Evolutionary conservation across 2,797 vertebrate genomes (phyloP), one percentile per base, ranked within the genome.

Genomic region (Somateria mollissima): DNA sequence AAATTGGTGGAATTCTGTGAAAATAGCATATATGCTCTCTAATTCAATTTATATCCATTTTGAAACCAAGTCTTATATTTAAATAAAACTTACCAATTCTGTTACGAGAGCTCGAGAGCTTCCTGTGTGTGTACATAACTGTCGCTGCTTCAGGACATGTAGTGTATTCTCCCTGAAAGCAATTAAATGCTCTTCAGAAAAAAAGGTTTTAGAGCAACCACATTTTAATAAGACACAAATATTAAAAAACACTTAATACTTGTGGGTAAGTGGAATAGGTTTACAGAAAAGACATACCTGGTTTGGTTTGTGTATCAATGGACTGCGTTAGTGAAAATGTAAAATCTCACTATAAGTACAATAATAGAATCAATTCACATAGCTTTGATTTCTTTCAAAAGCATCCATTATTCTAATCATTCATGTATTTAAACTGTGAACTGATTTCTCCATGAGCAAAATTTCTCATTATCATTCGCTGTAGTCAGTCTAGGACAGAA

Each of bases 81-180:
- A 77, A 74, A 53, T 70, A 89, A 84, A 39, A 97, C 97, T 96
- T 96, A 99, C 99, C 98, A 99, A 96, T 92, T 99, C 99, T 66
- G 99, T 99, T 80, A 99, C 99, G 57, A 99, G 98, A 39, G 99
- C 98, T 14, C 99, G 98, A 58, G 97, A 98, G 95, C 98, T 98
- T 77, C 98, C 97, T 8, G 97, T 37, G 4, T 98, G 98, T 2
- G 98, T 97, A 72, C 97, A 97, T 12, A 97, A 96, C 65, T 98
- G 98, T 67, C 98, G 98, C 91, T 98, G 98, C 97, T 99, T 99
- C 96, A 99, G 97, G 5, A 97, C 96, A 49, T 99, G 99, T 6
- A 99, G 97, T 2, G 99, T 99, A 97, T 99, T 99, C 97, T 99
- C 99, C 99, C 99, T 99, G 71, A 89, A 96, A 96, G n/a, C 45